A percentile compares a stretch with the other conserved stretches of the same genome.
phyloP scores from a whole-genome alignment of 2,888 invertebrate species.

The Tinea pellionella region DNA sequence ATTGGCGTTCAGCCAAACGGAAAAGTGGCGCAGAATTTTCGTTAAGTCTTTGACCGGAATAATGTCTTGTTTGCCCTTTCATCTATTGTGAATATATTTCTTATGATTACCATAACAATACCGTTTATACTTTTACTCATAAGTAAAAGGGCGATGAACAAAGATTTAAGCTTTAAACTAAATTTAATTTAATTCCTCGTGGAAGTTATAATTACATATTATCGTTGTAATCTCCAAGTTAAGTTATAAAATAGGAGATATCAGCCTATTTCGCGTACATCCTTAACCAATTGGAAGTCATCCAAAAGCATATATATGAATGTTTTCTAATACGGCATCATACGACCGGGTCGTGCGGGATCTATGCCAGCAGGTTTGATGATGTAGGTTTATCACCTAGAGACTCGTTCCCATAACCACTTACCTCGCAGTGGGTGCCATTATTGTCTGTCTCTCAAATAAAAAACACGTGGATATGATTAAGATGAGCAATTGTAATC shows the following conservation, averaged over 20 bases:
- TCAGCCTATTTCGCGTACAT: neutral
- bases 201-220: too few relatives aligned
- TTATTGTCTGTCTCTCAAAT: conserved; percentile 36
- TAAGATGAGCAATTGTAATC: neutral
- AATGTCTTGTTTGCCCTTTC: neutral
- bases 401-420: conserved; percentile 14
- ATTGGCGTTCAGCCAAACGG: conserved; percentile 4
- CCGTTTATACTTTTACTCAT: neutral
- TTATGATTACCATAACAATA: neutral
- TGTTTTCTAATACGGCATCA: conserved; percentile 21
- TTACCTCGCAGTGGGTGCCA: conserved; percentile 21
- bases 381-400: conserved; percentile 53
- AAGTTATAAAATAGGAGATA: too few relatives aligned
- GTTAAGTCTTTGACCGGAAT: conserved; percentile 4
- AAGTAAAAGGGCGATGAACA: too few relatives aligned
- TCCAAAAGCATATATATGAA: neutral
- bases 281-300: neutral
- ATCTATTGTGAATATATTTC: neutral
- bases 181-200: too few relatives aligned
- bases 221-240: too few relatives aligned
- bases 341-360: conserved; percentile 23
- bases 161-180: too few relatives aligned
- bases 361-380: conserved; percentile 53
- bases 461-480: conserved; percentile 31
- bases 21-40: neutral